phyloP scores from a whole-genome alignment of 2,888 invertebrate genomes.

The Coecobrya sp. region DNA sequence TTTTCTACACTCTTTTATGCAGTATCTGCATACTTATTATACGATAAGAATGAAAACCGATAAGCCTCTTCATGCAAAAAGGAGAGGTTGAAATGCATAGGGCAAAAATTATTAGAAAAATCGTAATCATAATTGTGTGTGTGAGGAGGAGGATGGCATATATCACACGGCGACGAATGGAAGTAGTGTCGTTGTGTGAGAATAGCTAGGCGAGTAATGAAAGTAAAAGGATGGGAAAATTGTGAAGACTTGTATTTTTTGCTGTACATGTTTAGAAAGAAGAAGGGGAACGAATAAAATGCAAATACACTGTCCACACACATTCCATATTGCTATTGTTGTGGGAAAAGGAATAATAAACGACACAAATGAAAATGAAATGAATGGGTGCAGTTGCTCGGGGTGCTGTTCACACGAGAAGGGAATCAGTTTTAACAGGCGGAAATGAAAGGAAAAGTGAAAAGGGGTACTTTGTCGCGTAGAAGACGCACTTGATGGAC shows the following conservation, averaged over 20 bases:
- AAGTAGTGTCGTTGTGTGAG: conserved; percentile 32
- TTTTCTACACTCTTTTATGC: not conserved
- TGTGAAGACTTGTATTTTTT: not conserved
- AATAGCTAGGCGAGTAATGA: conserved; percentile 63
- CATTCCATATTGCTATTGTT: not conserved
- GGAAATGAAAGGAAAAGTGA: not conserved
- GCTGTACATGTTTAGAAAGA: conserved; percentile 8
- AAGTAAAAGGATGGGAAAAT: conserved; percentile 81
- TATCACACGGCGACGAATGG: conserved; percentile 46
- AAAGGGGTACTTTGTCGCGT: not conserved
- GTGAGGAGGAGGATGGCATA: conserved; percentile 54
- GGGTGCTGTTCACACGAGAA: not conserved
- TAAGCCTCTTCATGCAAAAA: conserved; percentile 13
- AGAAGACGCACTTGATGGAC: not conserved
- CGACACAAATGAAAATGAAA: conserved; percentile 25
- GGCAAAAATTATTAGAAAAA: conserved; percentile 3
- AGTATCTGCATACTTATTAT: not conserved
- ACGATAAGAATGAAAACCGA: conserved; percentile 37
- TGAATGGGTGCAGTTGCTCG: not conserved
- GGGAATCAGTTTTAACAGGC: not conserved
- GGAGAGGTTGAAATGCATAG: not conserved
- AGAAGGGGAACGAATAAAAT: conserved; percentile 31
- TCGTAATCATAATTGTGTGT: conserved; percentile 24
- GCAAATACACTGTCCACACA: not conserved
- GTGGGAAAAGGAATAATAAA: not conserved